phyloP scores from a whole-genome alignment of 2,888 invertebrate species.

The Himalopsyche tibetana region DNA sequence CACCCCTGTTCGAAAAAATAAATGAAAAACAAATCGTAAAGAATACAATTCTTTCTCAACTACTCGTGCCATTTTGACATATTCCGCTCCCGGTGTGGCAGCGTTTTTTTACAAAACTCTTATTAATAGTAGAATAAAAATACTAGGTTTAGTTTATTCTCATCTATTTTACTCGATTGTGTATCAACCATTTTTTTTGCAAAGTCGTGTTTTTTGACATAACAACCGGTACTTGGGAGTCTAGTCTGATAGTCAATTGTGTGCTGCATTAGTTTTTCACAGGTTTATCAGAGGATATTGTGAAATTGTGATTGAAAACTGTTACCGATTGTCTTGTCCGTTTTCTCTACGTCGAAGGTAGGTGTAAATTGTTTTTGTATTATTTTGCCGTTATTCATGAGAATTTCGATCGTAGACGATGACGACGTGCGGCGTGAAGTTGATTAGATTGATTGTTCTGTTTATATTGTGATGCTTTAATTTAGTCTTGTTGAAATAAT shows the following conservation, averaged over 20 bases:
- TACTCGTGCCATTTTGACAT: conserved; percentile 56
- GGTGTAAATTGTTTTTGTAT: conserved; percentile 50
- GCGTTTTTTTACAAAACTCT: not conserved
- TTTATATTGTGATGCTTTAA: conserved; percentile 1
- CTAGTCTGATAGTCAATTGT: conserved; percentile 41
- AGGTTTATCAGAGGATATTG: conserved; percentile 55
- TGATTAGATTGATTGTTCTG: not conserved
- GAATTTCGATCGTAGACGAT: not conserved
- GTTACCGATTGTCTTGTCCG: conserved; percentile 7
- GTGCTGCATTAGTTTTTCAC: conserved; percentile 46
- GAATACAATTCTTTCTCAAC: conserved; percentile 41
- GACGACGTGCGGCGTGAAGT: not conserved
- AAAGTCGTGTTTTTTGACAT: conserved; percentile 43
- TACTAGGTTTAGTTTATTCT: conserved; percentile 3
- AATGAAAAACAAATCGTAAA: conserved; percentile 54
- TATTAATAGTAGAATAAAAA: not conserved
- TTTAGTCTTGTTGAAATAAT: conserved; percentile 12
- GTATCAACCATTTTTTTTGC: conserved; percentile 50
- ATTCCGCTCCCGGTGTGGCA: conserved; percentile 24
- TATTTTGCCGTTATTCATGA: conserved; percentile 1
- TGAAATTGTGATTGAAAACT: conserved; percentile 52
- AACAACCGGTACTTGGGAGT: conserved; percentile 42
- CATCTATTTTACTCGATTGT: conserved; percentile 40
- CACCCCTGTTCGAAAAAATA: conserved; percentile 22
- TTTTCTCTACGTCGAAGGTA: conserved; percentile 47